Percentiles rank a stretch among this genome's conserved stretches.
Conservation (phyloP, 2,113 vertebrate species). For the Suncus etruscus region DNA sequence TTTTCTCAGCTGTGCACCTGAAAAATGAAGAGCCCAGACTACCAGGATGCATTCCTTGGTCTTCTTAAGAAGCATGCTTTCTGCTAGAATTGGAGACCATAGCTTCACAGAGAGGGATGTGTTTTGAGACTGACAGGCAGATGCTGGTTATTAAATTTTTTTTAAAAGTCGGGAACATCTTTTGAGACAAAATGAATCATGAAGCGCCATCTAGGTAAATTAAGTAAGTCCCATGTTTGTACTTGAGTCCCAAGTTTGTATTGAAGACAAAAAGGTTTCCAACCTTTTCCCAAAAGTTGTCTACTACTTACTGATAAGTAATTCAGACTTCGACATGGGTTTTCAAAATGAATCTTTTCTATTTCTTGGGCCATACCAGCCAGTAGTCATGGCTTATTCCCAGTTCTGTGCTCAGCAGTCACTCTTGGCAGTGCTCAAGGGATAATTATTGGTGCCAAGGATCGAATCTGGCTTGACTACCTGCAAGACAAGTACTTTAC, state of each 20-base stretch:
- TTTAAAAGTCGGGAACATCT: not conserved
- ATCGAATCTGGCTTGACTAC: too few relatives aligned
- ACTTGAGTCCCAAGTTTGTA: not conserved
- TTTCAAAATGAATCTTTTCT: not conserved
- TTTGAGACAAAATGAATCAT: conserved; percentile 27
- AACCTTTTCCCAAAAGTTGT: conserved; percentile 4
- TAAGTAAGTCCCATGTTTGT: not conserved
- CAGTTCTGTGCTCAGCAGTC: too few relatives aligned
- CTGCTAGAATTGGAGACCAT: conserved; percentile 8
- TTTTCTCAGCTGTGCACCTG: not conserved
- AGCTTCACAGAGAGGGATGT: not conserved
- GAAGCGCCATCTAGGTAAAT: not conserved
- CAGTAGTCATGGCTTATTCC: too few relatives aligned
- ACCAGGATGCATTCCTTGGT: not conserved
- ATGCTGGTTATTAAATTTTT: not conserved
- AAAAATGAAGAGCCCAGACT: not conserved
- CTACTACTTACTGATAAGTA: not conserved
- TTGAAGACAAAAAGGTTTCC: not conserved
- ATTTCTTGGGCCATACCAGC: too few relatives aligned
- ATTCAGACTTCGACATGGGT: not conserved
- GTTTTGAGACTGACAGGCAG: not conserved
- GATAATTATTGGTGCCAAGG: too few relatives aligned
- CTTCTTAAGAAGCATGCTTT: conserved; percentile 26
- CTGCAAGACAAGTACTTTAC: too few relatives aligned
- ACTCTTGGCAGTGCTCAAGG: too few relatives aligned